Percentiles rank a stretch among this genome's conserved stretches.
Evolutionary conservation across 2,113 vertebrate species (phyloP).

Genomic region (Sminthopsis crassicaudata): DNA sequence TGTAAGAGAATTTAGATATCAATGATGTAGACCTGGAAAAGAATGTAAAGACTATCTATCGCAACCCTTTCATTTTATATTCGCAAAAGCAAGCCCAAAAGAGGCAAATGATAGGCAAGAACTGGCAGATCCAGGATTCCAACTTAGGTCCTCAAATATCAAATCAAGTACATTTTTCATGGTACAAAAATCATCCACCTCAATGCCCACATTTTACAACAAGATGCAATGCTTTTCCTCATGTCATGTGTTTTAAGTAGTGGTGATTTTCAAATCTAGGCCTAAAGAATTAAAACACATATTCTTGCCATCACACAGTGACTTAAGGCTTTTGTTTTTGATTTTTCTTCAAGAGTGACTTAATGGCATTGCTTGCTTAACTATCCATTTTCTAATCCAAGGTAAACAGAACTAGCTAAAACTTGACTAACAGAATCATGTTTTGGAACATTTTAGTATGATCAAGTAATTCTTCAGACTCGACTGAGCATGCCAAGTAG

Average conservation of each 20-base stretch:
- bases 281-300: neutral
- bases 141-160: neutral
- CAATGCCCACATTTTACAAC: neutral
- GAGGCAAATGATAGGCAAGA: neutral
- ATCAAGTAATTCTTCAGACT: neutral
- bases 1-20: neutral
- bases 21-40: neutral
- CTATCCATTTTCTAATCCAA: neutral
- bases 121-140: neutral
- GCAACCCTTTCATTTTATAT: neutral
- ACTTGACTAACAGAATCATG: neutral
- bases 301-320: neutral
- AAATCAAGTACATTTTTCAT: neutral
- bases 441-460: neutral
- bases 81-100: neutral
- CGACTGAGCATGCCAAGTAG: constrained; percentile 51
- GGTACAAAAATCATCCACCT: neutral
- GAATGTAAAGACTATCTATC: neutral
- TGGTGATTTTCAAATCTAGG: neutral
- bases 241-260: neutral
- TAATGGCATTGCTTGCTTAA: neutral
- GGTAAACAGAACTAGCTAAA: neutral
- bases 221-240: neutral
- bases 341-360: neutral
- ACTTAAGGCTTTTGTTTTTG: neutral